These are phyloP conservation scores for Acanthopagrus latus DNA, from an alignment of 2,797 vertebrate genomes.

Conservation along the genomic window DNA sequence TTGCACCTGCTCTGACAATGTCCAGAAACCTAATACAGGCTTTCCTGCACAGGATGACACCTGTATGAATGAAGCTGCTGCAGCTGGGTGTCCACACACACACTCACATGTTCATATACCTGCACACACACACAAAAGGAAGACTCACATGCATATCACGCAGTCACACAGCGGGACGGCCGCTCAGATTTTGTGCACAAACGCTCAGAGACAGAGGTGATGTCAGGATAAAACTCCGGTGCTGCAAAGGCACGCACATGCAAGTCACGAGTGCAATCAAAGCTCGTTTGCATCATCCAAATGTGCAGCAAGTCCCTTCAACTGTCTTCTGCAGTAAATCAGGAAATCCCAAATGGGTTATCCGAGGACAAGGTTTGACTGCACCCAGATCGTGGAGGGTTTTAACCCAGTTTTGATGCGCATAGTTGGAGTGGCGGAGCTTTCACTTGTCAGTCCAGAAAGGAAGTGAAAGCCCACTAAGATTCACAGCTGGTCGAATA, in stretches of 20 bases:
- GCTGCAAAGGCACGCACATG: slow-evolving; percentile 11
- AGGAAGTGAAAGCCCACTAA: slow-evolving; percentile 46
- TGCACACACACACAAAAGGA: slow-evolving; percentile 2
- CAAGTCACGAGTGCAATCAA: slow-evolving; percentile 8
- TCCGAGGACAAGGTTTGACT: slow-evolving; percentile 28
- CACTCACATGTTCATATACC: slow-evolving; percentile 26
- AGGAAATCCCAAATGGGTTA: slow-evolving; percentile 22
- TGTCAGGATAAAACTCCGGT: slow-evolving; percentile 18
- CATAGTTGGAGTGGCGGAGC: slow-evolving; percentile 18
- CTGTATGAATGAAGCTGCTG: slow-evolving; percentile 59
- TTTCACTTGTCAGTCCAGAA: slow-evolving; percentile 54
- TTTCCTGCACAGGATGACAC: slow-evolving; percentile 69
- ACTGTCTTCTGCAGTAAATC: not conserved
- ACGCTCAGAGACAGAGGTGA: slow-evolving; percentile 15
- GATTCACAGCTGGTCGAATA: slow-evolving; percentile 64
- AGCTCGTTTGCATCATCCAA: slow-evolving; percentile 3
- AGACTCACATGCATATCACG: slow-evolving; percentile 3
- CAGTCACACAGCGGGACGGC: slow-evolving; percentile 27
- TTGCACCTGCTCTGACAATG: slow-evolving; percentile 76
- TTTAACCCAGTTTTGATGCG: slow-evolving; percentile 50
- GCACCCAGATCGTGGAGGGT: slow-evolving; percentile 22
- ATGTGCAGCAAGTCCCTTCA: not conserved
- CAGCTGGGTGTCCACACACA: slow-evolving; percentile 56
- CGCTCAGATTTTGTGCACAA: slow-evolving; percentile 36
- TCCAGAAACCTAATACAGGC: slow-evolving; percentile 64